These are phyloP conservation scores for Brachyhypopomus gauderio DNA, from an alignment of 2,113 vertebrate species.

Conservation along the genomic window DNA sequence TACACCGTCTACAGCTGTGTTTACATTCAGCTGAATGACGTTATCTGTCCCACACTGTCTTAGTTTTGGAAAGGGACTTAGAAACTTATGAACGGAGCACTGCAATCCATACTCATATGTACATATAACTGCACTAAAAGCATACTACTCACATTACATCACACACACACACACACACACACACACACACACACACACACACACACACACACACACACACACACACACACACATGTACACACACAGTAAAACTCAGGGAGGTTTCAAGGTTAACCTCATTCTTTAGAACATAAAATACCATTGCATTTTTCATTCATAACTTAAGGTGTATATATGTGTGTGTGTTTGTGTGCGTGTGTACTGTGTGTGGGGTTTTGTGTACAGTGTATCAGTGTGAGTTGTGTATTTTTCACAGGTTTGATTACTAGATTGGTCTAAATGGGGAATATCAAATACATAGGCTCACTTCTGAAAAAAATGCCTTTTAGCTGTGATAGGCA, in stretches of 20 bases:
- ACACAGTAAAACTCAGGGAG: neutral
- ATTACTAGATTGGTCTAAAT: neutral
- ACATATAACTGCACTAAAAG: neutral
- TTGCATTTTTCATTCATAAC: neutral
- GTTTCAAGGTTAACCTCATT: neutral
- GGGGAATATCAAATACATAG: neutral
- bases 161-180: constrained; percentile 17
- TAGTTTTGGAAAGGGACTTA: constrained; percentile 27
- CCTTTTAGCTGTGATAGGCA: constrained; percentile 5
- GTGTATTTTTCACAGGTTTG: too few species aligned
- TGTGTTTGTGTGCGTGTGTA: too few species aligned
- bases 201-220: constrained; percentile 29
- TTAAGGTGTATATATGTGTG: too few species aligned
- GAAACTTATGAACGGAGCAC: constrained; percentile 6
- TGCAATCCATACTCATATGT: neutral
- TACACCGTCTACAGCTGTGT: constrained; percentile 25
- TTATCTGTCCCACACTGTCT: constrained; percentile 3
- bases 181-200: constrained; percentile 32
- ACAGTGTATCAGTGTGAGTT: too few species aligned
- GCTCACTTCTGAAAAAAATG: neutral
- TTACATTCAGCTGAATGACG: constrained; percentile 1
- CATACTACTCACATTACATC: neutral
- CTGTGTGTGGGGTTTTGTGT: neutral
- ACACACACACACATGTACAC: neutral
- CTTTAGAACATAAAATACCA: neutral